These are phyloP conservation scores for Enhydra lutris DNA, from an alignment of 2,113 vertebrate species.

Conservation along the genomic window DNA sequence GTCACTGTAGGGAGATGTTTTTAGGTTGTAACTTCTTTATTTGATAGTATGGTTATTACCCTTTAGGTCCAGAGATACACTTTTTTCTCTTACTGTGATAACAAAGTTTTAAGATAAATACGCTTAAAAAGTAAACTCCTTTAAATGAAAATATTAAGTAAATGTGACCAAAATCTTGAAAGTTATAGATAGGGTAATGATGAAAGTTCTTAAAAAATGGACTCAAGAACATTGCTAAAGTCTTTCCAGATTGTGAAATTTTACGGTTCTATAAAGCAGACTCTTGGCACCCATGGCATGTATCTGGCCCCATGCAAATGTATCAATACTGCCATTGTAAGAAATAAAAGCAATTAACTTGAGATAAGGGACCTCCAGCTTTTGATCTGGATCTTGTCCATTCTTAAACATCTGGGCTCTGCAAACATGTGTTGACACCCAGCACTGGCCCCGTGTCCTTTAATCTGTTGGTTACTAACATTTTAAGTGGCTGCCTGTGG, in stretches of 20 bases:
- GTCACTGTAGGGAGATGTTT: neutral
- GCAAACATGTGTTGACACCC: neutral
- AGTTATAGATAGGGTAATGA: neutral
- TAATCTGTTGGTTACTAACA: neutral
- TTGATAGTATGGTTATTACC: neutral
- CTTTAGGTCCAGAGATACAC: neutral
- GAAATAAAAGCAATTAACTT: neutral
- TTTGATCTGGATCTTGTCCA: neutral
- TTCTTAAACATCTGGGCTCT: neutral
- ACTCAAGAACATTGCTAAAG: neutral
- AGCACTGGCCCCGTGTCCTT: neutral
- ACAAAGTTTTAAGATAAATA: conserved; percentile 9
- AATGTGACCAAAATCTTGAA: neutral
- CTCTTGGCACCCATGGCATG: neutral
- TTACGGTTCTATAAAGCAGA: neutral
- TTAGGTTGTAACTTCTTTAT: neutral
- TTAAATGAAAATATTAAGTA: conserved; percentile 6
- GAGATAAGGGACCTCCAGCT: neutral
- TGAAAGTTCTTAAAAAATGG: neutral
- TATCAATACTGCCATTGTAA: neutral
- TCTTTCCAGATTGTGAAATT: neutral
- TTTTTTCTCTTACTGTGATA: neutral
- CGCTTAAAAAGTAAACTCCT: neutral
- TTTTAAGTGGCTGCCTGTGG: neutral
- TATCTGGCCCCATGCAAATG: neutral